These are phyloP conservation scores for Pachypeltis micranthus DNA, from an alignment of 1,140 invertebrate species.

Conservation along the genomic window DNA sequence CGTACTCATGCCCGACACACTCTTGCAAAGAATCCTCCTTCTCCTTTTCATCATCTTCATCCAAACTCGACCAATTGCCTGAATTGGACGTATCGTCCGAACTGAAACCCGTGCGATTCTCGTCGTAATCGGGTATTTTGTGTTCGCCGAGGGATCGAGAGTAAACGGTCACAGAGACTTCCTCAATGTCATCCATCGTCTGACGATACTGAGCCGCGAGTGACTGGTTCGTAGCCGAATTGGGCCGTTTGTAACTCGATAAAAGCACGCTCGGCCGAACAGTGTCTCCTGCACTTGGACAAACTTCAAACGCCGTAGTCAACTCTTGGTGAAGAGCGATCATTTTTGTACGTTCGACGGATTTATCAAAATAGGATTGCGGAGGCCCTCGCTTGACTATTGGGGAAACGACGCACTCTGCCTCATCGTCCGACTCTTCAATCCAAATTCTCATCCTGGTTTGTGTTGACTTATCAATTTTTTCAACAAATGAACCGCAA, in stretches of 20 bases:
- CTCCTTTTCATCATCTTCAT: neutral
- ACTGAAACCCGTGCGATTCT: neutral
- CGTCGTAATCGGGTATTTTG: neutral
- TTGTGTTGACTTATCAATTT: conserved; percentile 8
- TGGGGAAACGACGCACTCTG: no score
- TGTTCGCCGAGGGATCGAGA: neutral
- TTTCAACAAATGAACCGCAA: no score
- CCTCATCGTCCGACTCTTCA: neutral
- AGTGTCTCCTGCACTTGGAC: no score
- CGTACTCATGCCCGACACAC: neutral
- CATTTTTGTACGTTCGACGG: no score
- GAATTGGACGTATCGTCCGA: neutral
- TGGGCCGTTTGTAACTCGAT: no score
- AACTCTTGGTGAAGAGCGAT: no score
- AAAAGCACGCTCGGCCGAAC: no score
- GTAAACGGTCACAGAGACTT: neutral
- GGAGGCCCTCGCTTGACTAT: no score
- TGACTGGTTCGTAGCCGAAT: no score
- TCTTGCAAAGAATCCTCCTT: neutral
- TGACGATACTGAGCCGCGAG: no score
- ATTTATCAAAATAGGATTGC: no score
- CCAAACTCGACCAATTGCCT: neutral
- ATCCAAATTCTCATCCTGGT: conserved; percentile 7
- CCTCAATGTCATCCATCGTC: neutral
- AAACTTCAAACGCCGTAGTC: no score